Evolutionary conservation across 2,888 invertebrate species (phyloP), one percentile per base, ranked within the genome.

Genomic region (Clusia tigrina): DNA sequence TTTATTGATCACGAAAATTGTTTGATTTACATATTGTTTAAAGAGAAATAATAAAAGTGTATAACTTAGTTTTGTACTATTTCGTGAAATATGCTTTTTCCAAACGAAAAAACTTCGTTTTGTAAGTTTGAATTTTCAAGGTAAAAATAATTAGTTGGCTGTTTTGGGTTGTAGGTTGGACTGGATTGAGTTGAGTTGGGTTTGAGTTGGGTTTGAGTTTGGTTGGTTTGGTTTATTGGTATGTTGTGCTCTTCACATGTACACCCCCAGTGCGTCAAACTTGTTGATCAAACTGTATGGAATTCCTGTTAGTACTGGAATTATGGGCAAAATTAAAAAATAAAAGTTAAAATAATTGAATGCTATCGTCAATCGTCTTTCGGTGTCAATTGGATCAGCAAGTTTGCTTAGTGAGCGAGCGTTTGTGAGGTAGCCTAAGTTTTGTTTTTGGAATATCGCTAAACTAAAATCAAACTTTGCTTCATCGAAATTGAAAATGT

Each of bases 51-150:
- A 52, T 10, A 24, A 9, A 52, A 52, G 17, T 65, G 62, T 64
- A 60, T 63, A 62, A 69, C 67, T 60, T 64, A 65, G 65, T 54
- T 71, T 70, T 70, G 69, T 71, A 71, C 69, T 65, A 38, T 62
- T 71, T 46, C 53, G n/a, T n/a, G n/a, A n/a, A n/a, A n/a, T n/a
- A 52, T 54, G 54, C 58, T 63, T 57, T 64, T 59, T 54, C 51
- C 60, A 59, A 60, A 66, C 66, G 63, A 69, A 62, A 65, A 65
- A 68, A 52, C 62, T 52, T 63, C 63, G 67, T 60, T 63, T 51
- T 57, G 63, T 23, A 37, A 24, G 20, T 64, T 63, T 67, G 51
- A 55, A 60, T 56, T 65, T 52, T 64, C 55, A 64, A 56, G 59
- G 65, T 17, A 48, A 17, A 18, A 54, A 61, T 65, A 67, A 54